Conservation (phyloP, 2,888 invertebrate species). For the Noctua janthina region DNA sequence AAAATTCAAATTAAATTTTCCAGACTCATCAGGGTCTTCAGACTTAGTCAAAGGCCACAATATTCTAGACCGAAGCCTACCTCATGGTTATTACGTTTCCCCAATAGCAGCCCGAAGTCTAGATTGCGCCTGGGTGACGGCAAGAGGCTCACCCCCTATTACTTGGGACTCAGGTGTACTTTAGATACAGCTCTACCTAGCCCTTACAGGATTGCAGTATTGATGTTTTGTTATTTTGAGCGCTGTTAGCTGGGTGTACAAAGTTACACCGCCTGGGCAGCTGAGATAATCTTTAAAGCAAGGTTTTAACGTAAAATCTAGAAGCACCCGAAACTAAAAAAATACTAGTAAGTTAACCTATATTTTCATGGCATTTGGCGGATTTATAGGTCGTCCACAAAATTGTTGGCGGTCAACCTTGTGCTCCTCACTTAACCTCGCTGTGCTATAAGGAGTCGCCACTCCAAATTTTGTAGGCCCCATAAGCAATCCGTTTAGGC, state of each 20-base stretch:
- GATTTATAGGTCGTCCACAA: neutral
- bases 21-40: no score
- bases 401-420: no score
- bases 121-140: no score
- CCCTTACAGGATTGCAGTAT: neutral
- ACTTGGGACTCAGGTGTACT: neutral
- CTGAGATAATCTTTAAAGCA: neutral
- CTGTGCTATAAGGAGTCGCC: neutral
- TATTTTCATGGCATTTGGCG: neutral
- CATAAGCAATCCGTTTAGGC: neutral
- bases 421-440: neutral
- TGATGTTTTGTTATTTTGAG: neutral
- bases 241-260: neutral
- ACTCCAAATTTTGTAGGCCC: neutral
- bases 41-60: no score
- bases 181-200: neutral
- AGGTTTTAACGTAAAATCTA: neutral
- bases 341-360: neutral
- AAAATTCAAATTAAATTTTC: no score
- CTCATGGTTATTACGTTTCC: neutral
- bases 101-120: neutral
- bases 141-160: neutral
- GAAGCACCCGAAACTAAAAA: neutral
- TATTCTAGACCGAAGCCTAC: no score
- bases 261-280: neutral